These are phyloP conservation scores for Halichondria panicea DNA, from an alignment of 37 sponge, comb jelly and placozoan genomes.

Conservation along the genomic window DNA sequence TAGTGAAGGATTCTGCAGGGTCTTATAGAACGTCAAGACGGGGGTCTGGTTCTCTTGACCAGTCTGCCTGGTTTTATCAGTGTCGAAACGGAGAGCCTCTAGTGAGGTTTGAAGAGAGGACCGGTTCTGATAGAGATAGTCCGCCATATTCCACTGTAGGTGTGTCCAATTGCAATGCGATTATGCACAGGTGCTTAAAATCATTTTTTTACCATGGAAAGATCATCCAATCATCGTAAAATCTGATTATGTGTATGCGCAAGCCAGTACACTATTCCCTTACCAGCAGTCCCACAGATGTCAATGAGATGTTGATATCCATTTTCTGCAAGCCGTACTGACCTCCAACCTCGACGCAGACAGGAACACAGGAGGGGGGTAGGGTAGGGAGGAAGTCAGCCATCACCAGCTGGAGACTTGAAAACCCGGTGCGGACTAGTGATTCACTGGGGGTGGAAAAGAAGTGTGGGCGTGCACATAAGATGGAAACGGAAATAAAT, in stretches of 20 bases:
- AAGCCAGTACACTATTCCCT: constrained; percentile 1
- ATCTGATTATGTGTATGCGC: background rate
- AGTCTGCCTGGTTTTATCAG: background rate
- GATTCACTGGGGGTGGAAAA: constrained; percentile 39
- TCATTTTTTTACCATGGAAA: background rate
- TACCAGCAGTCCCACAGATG: constrained; percentile 94
- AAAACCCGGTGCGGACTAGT: constrained; percentile 79
- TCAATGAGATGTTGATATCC: constrained; percentile 93
- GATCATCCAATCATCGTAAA: background rate
- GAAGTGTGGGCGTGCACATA: background rate
- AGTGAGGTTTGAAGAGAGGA: constrained; percentile 25
- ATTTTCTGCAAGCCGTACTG: constrained; percentile 82
- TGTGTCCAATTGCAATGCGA: background rate
- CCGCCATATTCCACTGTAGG: constrained; percentile 92
- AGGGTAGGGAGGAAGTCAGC: constrained; percentile 87
- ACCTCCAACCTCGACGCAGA: constrained; percentile 67
- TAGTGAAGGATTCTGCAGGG: constrained; percentile 16
- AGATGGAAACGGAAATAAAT: background rate
- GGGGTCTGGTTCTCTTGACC: background rate
- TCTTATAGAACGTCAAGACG: constrained; percentile 19
- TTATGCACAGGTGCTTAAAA: no score
- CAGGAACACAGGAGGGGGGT: constrained; percentile 65
- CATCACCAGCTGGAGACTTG: constrained; percentile 84
- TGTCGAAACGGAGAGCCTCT: constrained; percentile 3
- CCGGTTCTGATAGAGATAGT: constrained; percentile 82